These are phyloP conservation scores for Eremobia ochroleuca DNA, from an alignment of 2,888 invertebrate genomes.

Conservation along the genomic window DNA sequence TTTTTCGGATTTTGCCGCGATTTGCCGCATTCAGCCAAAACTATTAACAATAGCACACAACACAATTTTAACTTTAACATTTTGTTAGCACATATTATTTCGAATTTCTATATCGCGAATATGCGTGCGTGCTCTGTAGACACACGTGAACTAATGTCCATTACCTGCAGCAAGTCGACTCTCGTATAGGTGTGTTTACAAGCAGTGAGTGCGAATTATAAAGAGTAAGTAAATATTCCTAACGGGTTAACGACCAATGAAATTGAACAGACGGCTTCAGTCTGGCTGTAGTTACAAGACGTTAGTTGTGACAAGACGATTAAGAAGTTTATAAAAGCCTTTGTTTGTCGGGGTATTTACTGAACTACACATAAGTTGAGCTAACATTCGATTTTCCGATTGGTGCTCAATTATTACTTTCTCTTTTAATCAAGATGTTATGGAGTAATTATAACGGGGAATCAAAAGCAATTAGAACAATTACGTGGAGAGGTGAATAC, in stretches of 20 bases:
- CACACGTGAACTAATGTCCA: slow-evolving; percentile 62
- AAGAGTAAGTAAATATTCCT: slow-evolving; percentile 11
- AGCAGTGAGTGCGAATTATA: slow-evolving; percentile 38
- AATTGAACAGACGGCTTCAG: not conserved
- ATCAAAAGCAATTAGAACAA: slow-evolving; percentile 60
- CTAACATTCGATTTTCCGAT: slow-evolving; percentile 44
- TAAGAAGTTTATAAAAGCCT: not conserved
- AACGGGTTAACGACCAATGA: too few relatives aligned
- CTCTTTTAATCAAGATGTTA: slow-evolving; percentile 61
- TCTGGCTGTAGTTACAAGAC: not conserved
- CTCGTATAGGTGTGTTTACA: slow-evolving; percentile 59
- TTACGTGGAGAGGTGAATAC: slow-evolving; percentile 40
- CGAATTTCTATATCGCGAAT: slow-evolving; percentile 48
- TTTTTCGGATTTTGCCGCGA: slow-evolving; percentile 73
- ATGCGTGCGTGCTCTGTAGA: slow-evolving; percentile 60
- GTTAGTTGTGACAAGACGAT: not conserved
- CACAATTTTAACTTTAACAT: slow-evolving; percentile 70
- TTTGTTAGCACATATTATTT: slow-evolving; percentile 66
- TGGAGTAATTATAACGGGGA: slow-evolving; percentile 64
- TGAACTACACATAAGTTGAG: slow-evolving; percentile 19
- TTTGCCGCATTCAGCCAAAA: slow-evolving; percentile 65
- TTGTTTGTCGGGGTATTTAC: not conserved
- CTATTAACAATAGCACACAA: slow-evolving; percentile 64
- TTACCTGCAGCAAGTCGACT: slow-evolving; percentile 36
- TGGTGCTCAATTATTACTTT: slow-evolving; percentile 60